phyloP scores from a whole-genome alignment of 2,888 invertebrate genomes.

The Stegana nigrithorax region DNA sequence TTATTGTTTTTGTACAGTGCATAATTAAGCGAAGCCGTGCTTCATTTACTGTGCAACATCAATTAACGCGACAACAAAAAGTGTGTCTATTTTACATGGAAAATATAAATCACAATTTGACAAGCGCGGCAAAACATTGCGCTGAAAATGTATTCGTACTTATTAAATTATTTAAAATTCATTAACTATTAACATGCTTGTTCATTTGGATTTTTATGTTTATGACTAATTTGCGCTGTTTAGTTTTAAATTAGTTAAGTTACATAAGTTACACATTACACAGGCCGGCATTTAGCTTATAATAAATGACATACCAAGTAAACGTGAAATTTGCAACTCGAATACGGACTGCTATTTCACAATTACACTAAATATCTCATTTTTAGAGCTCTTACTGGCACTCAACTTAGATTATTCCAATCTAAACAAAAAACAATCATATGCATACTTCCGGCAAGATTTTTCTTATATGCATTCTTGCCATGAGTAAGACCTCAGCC shows the following conservation, averaged over 20 bases:
- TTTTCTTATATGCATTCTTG: too few relatives aligned
- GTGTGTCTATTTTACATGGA: slow-evolving; percentile 41
- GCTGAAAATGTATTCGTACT: slow-evolving; percentile 27
- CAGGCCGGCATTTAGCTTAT: too few relatives aligned
- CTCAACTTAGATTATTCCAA: too few relatives aligned
- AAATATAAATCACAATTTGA: slow-evolving; percentile 54
- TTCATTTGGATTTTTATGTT: slow-evolving; percentile 1
- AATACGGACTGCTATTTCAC: too few relatives aligned
- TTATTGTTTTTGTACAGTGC: too few relatives aligned
- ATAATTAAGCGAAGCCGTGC: slow-evolving; percentile 17
- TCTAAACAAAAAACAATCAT: too few relatives aligned
- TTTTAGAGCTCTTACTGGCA: too few relatives aligned
- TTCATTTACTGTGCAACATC: background rate
- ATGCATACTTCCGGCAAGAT: too few relatives aligned
- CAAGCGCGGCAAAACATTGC: slow-evolving; percentile 31
- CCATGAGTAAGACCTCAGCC: too few relatives aligned
- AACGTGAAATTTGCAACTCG: too few relatives aligned
- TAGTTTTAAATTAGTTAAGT: slow-evolving; percentile 11
- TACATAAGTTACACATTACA: background rate
- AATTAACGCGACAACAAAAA: slow-evolving; percentile 38
- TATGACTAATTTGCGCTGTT: slow-evolving; percentile 1
- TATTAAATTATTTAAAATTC: slow-evolving; percentile 39
- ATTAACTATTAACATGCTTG: background rate
- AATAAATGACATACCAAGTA: too few relatives aligned
- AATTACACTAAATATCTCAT: too few relatives aligned